Base-by-base conservation (phyloP, 2,888 invertebrate species). In the Drosophila tripunctata region DNA sequence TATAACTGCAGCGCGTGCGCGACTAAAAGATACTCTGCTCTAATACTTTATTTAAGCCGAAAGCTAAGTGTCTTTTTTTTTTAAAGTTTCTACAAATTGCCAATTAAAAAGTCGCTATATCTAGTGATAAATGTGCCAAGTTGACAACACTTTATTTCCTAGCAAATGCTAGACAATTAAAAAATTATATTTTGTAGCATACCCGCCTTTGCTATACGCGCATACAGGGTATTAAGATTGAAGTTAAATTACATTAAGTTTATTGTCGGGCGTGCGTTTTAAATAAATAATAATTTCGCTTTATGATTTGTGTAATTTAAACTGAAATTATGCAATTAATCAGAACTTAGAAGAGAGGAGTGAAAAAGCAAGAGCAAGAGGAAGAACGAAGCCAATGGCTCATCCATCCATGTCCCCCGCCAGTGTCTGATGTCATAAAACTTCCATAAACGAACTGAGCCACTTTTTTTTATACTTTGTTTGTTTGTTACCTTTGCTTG, bases 291-390 rank as follows among this genome's bases (percentile, higher is more conserved):
- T 52, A 77, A 68, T 68, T 54, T 65, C 44, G 41, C 44, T 54
- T 60, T 61, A 72, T 61, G 63, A 63, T 64, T 74, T 56, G 55
- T 60, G 64, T 58, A 77, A 75, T 75, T 78, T 58, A 54, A 66
- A 58, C 78, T 56, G 58, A 75, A 69, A 74, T 78, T 69, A 74
- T 75, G 78, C 75, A 74, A 75, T 75, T 75, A 78, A 78, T 75
- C 74, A 60, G 61, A 68, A 61, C 62, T 36, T 52, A 21, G 14
- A n/a, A 27, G 17, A 17, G 19, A 6, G 4, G 12, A 27, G 12
- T 3, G n/a, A 8, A 17, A 30, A 21, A 12, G 45, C 17, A n/a
- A 21, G 19, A 17, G 14, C 5, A 22, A 4, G 15, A 21, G 7
- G n/a, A 22, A 17, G 15, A 35, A 24, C 12, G 33, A 6, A 17